Evolutionary conservation across 2,113 vertebrate species (phyloP), one percentile per base, ranked within the genome.

Genomic region (Euleptes europaea): DNA sequence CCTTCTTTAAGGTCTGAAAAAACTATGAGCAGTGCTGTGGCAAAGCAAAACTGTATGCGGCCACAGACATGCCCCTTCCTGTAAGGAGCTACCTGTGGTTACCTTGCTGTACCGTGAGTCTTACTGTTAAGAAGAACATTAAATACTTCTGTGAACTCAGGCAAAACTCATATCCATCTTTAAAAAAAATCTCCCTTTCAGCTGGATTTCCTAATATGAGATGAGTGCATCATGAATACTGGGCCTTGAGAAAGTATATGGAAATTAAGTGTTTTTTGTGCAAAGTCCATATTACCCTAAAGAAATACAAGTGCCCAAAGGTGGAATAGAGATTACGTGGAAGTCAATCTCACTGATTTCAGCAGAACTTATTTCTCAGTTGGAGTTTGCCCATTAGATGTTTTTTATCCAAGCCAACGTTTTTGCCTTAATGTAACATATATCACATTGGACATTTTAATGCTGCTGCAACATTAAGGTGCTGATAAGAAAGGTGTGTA

Each of bases 361-460:
- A 26, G 38, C 28, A 38, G 76, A 78, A 78, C 19, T 60, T 12
- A 42, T 63, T 78, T 5, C 26, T 28, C 28, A 13, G 40, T 78
- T 28, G 76, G 35, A 57, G 14, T 5, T 3, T 28, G 35, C 26
- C 54, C 33, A 40, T 40, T 31, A 63, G 23, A 63, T 78, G 54
- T 35, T 60, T 90, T 89, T 88, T 83, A 81, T 83, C 54, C 42
- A 88, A 90, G 88, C 88, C 83, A 74, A 84, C 28, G 88, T 81
- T 74, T 10, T 84, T 44, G 77, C 72, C 54, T 38, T 74, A 89
- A 35, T 54, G 84, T 0, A 10, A 79, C 76, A 84, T 66, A 57
- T 23, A 84, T 4, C 70, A 33, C 11, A 47, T 19, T 3, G 7
- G 21, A 33, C 70, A 74, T 47, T 73, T 47, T 72, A 74, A 60